phyloP scores from a whole-genome alignment of 2,797 vertebrate species.

The Macropus fuliginosus region DNA sequence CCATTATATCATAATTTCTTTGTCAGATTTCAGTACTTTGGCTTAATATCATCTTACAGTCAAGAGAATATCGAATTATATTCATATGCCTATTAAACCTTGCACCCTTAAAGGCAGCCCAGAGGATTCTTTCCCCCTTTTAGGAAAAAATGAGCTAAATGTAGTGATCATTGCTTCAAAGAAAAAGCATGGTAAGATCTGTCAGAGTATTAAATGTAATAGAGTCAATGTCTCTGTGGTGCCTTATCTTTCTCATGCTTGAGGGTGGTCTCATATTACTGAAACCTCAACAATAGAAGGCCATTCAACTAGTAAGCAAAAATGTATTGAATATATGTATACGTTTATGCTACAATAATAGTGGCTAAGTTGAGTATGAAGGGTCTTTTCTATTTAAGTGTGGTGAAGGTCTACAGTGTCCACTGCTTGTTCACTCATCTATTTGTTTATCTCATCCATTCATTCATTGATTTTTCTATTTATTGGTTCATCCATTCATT shows the following conservation, averaged over 20 bases:
- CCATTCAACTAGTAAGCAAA: neutral
- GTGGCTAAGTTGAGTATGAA: neutral
- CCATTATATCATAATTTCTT: slow-evolving; percentile 20
- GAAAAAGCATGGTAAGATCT: neutral
- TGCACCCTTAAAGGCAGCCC: slow-evolving; percentile 31
- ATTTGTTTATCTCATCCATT: neutral
- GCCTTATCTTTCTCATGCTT: neutral
- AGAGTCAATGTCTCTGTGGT: neutral
- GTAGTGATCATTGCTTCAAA: neutral
- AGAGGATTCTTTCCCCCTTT: slow-evolving; percentile 10
- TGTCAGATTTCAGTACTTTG: neutral
- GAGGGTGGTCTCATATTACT: neutral
- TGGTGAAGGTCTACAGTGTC: neutral
- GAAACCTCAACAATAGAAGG: neutral
- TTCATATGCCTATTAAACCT: neutral
- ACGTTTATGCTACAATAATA: neutral
- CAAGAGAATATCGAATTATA: slow-evolving; percentile 17
- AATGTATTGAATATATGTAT: neutral
- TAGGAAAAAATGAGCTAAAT: neutral
- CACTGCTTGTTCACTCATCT: neutral
- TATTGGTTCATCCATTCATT: neutral
- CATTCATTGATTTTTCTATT: neutral
- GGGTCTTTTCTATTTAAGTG: neutral
- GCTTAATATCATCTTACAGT: slow-evolving; percentile 8
- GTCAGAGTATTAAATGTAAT: neutral